These are phyloP conservation scores for Embidobia sp. DNA, from an alignment of 2,888 invertebrate genomes.

Conservation along the genomic window DNA sequence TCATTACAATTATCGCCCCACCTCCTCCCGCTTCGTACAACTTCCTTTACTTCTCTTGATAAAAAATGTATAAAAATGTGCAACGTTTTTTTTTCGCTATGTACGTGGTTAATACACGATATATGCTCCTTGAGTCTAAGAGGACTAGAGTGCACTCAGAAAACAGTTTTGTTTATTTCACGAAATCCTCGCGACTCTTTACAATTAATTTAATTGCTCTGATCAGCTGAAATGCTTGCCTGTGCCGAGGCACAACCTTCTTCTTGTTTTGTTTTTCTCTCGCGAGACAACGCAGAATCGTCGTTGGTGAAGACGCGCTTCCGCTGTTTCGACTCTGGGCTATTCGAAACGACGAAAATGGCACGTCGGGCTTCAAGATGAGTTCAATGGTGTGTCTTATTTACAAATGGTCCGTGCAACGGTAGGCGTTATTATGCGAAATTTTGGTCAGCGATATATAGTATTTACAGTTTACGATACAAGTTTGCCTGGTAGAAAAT, in stretches of 20 bases:
- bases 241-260: background rate
- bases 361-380: too few species aligned
- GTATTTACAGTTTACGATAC: too few species aligned
- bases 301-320: too few species aligned
- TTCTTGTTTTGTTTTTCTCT: too few species aligned
- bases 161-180: conserved; percentile 63
- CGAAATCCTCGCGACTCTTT: conserved; percentile 33
- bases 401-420: too few species aligned
- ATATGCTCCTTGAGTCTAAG: conserved; percentile 66
- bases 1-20: conserved; percentile 63
- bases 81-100: conserved; percentile 61
- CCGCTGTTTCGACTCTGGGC: too few species aligned
- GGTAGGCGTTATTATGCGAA: too few species aligned
- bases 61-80: conserved; percentile 67
- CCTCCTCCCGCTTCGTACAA: conserved; percentile 45
- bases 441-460: too few species aligned
- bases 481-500: too few species aligned
- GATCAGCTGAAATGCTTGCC: conserved; percentile 25
- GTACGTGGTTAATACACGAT: conserved; percentile 64
- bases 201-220: conserved; percentile 53
- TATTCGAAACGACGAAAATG: too few species aligned
- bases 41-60: conserved; percentile 57
- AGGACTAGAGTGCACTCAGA: conserved; percentile 67
- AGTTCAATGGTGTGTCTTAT: too few species aligned
- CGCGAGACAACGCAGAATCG: too few species aligned